A percentile compares a stretch with the other conserved stretches of the same genome.
These are phyloP conservation scores for Coenonympha glycerion DNA, from an alignment of 2,888 invertebrate species.

Conservation along the genomic window DNA sequence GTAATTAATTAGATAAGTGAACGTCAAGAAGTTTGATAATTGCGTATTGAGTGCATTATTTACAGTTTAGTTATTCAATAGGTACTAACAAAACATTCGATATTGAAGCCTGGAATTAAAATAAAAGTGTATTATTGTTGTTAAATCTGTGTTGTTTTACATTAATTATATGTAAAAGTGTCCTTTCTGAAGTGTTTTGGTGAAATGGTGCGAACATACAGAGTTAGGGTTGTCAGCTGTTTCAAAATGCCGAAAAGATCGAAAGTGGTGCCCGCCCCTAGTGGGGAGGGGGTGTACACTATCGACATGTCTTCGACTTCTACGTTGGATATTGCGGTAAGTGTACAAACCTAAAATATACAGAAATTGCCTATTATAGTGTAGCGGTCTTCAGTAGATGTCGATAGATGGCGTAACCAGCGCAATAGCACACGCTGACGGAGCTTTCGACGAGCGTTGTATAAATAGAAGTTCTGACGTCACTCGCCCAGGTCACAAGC, in stretches of 20 bases:
- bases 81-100: no score
- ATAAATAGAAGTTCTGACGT: no score
- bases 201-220: slow-evolving; percentile 58
- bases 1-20: no score
- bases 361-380: no score
- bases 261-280: slow-evolving; percentile 56
- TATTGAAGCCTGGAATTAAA: not conserved
- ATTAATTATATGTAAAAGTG: not conserved
- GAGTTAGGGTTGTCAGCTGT: slow-evolving; percentile 56
- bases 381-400: no score
- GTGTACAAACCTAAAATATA: slow-evolving; percentile 38
- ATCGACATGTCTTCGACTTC: slow-evolving; percentile 43
- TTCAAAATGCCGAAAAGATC: slow-evolving; percentile 54
- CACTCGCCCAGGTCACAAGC: no score
- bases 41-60: no score
- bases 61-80: no score
- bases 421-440: no score
- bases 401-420: no score
- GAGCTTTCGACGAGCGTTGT: no score
- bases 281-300: slow-evolving; percentile 55
- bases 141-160: not conserved
- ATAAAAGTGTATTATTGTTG: not conserved
- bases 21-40: no score
- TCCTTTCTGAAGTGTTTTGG: slow-evolving; percentile 7
- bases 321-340: slow-evolving; percentile 62